Evolutionary conservation across 2,113 vertebrate species (phyloP).

Genomic region (Sialia sialis): DNA sequence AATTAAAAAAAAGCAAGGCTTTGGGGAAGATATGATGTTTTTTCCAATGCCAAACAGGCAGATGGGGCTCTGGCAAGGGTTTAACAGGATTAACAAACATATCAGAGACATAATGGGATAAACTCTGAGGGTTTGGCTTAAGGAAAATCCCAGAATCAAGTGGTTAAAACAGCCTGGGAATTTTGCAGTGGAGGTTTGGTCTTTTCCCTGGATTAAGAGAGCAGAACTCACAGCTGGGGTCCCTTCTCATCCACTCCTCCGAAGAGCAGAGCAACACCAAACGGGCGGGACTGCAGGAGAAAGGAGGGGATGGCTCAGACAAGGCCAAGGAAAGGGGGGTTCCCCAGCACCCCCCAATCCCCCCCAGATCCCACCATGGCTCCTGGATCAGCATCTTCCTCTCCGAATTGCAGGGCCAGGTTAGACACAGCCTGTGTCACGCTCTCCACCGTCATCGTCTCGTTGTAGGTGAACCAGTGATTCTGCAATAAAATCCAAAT

Average conservation of each 20-base stretch:
- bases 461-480: constrained; percentile 99
- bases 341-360: not conserved
- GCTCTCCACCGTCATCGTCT: constrained; percentile 98
- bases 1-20: not conserved
- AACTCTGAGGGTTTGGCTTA: not conserved
- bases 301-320: not conserved
- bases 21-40: not conserved
- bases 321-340: not conserved
- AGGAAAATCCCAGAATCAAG: not conserved
- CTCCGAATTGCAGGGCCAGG: constrained; percentile 95
- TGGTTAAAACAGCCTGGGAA: not conserved
- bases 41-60: not conserved
- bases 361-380: constrained; percentile 82
- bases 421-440: constrained; percentile 98
- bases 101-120: not conserved
- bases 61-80: not conserved
- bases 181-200: not conserved
- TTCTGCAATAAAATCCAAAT: constrained; percentile 73
- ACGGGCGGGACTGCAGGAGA: constrained; percentile 87
- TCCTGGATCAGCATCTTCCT: constrained; percentile 96
- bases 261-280: constrained; percentile 94
- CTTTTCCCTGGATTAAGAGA: not conserved
- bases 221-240: constrained; percentile 87
- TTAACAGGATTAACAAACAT: not conserved
- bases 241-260: constrained; percentile 98